Percentiles rank a stretch among this genome's conserved stretches.
phyloP scores from a whole-genome alignment of 2,797 vertebrate species.

The Danio tinwini region DNA sequence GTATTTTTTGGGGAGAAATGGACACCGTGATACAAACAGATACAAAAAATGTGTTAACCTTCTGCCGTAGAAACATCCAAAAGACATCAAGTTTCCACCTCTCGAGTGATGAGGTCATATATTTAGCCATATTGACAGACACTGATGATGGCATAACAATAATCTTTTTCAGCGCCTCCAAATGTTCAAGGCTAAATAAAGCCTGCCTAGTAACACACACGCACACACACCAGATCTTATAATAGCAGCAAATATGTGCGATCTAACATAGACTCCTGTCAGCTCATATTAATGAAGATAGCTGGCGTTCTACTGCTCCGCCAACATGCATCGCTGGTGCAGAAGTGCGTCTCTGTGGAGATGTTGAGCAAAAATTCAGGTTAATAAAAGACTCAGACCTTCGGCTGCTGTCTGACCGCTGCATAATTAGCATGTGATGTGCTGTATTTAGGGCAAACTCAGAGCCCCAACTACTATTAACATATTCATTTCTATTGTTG shows the following conservation, averaged over 20 bases:
- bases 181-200: conserved; percentile 60
- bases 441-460: conserved; percentile 50
- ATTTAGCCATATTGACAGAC: conserved; percentile 39
- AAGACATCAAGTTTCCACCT: conserved; percentile 27
- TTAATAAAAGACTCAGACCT: conserved; percentile 38
- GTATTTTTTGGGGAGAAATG: too few relatives aligned
- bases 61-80: neutral
- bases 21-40: too few relatives aligned
- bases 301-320: conserved; percentile 25
- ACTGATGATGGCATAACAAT: conserved; percentile 20
- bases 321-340: conserved; percentile 36
- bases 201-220: conserved; percentile 42
- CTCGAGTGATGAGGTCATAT: neutral
- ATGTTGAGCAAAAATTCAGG: conserved; percentile 32
- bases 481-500: conserved; percentile 23
- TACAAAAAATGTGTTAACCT: too few relatives aligned
- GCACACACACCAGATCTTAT: conserved; percentile 46
- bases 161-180: conserved; percentile 13
- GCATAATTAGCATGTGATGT: conserved; percentile 47
- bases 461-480: conserved; percentile 36
- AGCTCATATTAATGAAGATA: conserved; percentile 18
- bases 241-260: conserved; percentile 57
- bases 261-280: conserved; percentile 38
- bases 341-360: conserved; percentile 31
- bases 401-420: conserved; percentile 20